Evolutionary conservation across 2,888 invertebrate genomes (phyloP).

Genomic region (Ophioninae sp.): DNA sequence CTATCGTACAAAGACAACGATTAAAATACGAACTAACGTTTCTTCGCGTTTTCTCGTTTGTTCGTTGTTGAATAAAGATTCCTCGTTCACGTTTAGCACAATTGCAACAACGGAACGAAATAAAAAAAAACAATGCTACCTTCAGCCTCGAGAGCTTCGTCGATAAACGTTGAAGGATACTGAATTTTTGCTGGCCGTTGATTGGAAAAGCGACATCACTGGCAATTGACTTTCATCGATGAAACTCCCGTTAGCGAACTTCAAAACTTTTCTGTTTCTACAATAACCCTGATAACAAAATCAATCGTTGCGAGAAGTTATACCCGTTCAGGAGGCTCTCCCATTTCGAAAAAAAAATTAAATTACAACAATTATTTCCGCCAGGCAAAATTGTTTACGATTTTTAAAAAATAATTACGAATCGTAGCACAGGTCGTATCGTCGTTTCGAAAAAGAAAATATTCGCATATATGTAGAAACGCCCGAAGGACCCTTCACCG

Average conservation of each 20-base stretch:
- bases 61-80: not conserved
- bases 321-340: not conserved
- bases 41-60: not conserved
- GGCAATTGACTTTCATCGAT: not conserved
- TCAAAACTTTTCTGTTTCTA: not conserved
- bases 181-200: no score
- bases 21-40: conserved; percentile 26
- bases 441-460: conserved; percentile 3
- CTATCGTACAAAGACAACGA: conserved; percentile 23
- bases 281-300: conserved; percentile 29
- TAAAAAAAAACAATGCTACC: conserved; percentile 15
- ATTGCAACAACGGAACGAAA: not conserved
- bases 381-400: not conserved
- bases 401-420: conserved; percentile 29
- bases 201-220: no score
- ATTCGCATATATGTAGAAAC: conserved; percentile 47
- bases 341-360: conserved; percentile 5
- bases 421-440: not conserved
- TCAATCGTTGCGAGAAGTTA: not conserved
- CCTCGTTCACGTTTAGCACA: conserved; percentile 28
- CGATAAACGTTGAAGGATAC: no score
- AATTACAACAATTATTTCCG: no score
- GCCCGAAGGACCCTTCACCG: conserved; percentile 42
- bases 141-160: not conserved
- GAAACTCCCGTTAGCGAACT: not conserved